A percentile compares a stretch with the other conserved stretches of the same genome.
Conservation (phyloP, 1,140 invertebrate species). For the Lanistes nyassanus region DNA sequence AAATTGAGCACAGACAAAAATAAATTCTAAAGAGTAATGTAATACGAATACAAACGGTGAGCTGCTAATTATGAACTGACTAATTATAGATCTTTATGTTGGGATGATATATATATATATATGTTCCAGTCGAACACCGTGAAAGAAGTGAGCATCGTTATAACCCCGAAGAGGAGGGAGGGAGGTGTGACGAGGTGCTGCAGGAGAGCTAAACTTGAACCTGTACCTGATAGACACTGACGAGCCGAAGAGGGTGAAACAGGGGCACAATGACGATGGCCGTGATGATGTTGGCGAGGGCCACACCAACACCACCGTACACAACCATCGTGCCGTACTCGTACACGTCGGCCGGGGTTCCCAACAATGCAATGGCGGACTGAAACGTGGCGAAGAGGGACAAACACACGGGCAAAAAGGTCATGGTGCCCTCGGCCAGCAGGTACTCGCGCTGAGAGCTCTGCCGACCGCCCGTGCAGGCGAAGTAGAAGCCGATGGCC, state of each 20-base stretch:
- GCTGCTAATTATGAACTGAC: neutral
- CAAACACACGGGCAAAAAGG: constrained; percentile 66
- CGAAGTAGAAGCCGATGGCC: constrained; percentile 80
- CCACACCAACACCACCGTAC: constrained; percentile 15
- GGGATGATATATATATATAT: neutral
- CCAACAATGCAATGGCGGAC: constrained; percentile 87
- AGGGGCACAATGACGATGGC: constrained; percentile 85
- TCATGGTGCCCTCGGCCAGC: constrained; percentile 80
- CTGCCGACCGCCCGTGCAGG: constrained; percentile 85
- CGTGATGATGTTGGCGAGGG: constrained; percentile 82
- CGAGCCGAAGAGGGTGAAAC: constrained; percentile 84
- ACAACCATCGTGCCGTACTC: constrained; percentile 40
- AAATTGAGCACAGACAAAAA: neutral
- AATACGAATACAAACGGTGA: neutral
- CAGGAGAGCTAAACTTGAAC: neutral
- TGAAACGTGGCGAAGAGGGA: constrained; percentile 76
- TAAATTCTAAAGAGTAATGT: too few species aligned
- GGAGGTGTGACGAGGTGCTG: neutral
- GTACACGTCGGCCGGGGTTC: constrained; percentile 63
- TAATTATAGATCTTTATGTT: too few species aligned
- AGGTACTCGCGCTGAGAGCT: constrained; percentile 83
- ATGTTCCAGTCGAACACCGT: neutral
- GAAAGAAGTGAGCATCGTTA: too few species aligned
- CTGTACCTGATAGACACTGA: constrained; percentile 87
- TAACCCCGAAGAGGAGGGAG: too few species aligned